These are phyloP conservation scores for Drosophila watanabei DNA, from an alignment of 1,140 invertebrate genomes.

Conservation along the genomic window DNA sequence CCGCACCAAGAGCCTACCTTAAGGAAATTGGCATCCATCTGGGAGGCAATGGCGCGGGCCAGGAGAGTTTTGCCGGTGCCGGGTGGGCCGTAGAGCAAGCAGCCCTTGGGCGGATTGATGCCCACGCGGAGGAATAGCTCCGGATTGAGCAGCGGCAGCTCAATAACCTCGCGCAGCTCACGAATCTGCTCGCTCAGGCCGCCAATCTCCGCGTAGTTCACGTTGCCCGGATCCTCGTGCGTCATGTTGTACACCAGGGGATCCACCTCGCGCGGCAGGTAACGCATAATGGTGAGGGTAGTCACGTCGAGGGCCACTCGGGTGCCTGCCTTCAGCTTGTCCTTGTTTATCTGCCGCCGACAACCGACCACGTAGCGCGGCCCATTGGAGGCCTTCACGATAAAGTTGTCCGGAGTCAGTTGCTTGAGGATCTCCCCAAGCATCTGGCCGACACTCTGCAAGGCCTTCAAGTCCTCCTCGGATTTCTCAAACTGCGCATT, in stretches of 20 bases:
- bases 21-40: slow-evolving; percentile 99
- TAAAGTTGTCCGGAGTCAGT: slow-evolving; percentile 97
- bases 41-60: slow-evolving; percentile 96
- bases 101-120: slow-evolving; percentile 99
- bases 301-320: slow-evolving; percentile 68
- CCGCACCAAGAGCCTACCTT: slow-evolving; percentile 85
- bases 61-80: slow-evolving; percentile 98
- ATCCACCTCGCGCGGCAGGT: slow-evolving; percentile 67
- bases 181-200: slow-evolving; percentile 70
- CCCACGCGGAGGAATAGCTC: slow-evolving; percentile 99
- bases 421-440: slow-evolving; percentile 99
- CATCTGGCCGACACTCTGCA: slow-evolving; percentile 99
- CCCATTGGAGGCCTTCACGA: slow-evolving; percentile 66
- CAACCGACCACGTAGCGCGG: slow-evolving; percentile 71
- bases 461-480: slow-evolving; percentile 99
- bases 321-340: slow-evolving; percentile 58
- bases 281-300: slow-evolving; percentile 70
- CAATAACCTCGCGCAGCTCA: slow-evolving; percentile 70
- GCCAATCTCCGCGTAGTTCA: slow-evolving; percentile 67
- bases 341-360: slow-evolving; percentile 65
- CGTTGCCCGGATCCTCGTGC: slow-evolving; percentile 69
- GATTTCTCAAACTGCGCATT: slow-evolving; percentile 99
- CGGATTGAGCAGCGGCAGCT: slow-evolving; percentile 87
- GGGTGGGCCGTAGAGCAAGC: slow-evolving; percentile 99
- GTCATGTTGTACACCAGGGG: slow-evolving; percentile 75